Percentiles rank a stretch among this genome's conserved stretches.
Conservation (phyloP, 2,797 vertebrate genomes). For the Agapornis canus region DNA sequence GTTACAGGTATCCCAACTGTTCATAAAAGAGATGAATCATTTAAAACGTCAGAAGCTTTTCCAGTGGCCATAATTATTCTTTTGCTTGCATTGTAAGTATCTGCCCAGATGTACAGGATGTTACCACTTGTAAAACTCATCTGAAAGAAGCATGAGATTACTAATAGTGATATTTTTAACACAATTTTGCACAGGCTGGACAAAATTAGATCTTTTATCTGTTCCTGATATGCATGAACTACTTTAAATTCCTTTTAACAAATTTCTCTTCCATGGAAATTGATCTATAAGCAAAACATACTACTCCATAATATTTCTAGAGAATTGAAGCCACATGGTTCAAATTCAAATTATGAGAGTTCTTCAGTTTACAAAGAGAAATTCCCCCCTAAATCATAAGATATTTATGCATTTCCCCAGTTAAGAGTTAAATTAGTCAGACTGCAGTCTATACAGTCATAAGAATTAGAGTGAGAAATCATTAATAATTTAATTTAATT, state of each 20-base stretch:
- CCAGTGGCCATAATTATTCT: background rate
- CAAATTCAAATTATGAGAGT: background rate
- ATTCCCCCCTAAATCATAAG: background rate
- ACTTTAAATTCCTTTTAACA: background rate
- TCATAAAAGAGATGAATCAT: background rate
- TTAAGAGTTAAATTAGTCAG: constrained; percentile 41
- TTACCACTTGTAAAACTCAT: background rate
- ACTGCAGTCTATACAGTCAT: background rate
- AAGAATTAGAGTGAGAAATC: constrained; percentile 46
- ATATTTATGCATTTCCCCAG: background rate
- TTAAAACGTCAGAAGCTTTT: background rate
- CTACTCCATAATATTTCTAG: background rate
- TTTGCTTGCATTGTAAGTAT: background rate
- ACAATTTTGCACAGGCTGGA: background rate
- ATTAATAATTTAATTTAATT: constrained; percentile 66
- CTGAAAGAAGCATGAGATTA: background rate
- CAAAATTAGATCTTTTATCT: background rate
- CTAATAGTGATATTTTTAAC: background rate
- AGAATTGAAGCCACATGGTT: background rate
- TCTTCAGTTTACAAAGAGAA: background rate
- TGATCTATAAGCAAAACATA: background rate
- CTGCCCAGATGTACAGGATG: background rate
- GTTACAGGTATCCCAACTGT: background rate
- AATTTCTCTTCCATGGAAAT: background rate
- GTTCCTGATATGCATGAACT: background rate